Percentiles rank a stretch among this genome's conserved stretches.
Evolutionary conservation across 2,888 invertebrate genomes (phyloP).

Genomic region (Hirtodrosophila confusa): DNA sequence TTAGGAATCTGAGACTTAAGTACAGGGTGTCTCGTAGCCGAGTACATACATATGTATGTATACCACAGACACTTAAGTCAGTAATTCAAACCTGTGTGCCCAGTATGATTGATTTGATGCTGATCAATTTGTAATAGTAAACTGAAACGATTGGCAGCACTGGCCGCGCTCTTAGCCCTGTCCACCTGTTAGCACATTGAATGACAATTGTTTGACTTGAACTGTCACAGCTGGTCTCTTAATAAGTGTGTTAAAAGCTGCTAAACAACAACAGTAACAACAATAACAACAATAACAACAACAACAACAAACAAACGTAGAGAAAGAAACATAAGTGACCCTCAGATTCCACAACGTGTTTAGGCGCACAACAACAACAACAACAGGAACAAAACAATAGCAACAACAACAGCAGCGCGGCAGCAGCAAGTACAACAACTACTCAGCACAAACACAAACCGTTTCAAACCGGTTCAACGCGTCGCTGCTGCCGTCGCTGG

Average conservation of each 20-base stretch:
- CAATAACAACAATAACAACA: slow-evolving; percentile 9
- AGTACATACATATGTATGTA: too few species aligned
- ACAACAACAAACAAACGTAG: slow-evolving; percentile 10
- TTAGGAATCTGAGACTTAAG: too few species aligned
- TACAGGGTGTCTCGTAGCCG: too few species aligned
- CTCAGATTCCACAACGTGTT: slow-evolving; percentile 53
- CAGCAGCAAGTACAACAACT: slow-evolving; percentile 11
- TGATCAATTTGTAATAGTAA: too few species aligned
- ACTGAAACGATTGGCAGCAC: too few species aligned
- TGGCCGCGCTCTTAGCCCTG: not conserved
- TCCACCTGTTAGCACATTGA: not conserved
- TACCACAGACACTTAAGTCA: too few species aligned
- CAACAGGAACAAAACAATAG: slow-evolving; percentile 3
- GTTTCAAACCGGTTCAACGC: slow-evolving; percentile 62
- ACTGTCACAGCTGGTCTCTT: not conserved
- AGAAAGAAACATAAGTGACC: slow-evolving; percentile 46
- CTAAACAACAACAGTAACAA: not conserved
- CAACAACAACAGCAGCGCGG: slow-evolving; percentile 14
- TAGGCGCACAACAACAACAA: slow-evolving; percentile 23
- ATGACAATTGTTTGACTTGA: not conserved
- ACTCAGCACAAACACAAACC: slow-evolving; percentile 43
- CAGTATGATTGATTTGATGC: too few species aligned
- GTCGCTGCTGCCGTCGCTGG: slow-evolving; percentile 14
- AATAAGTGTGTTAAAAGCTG: too few species aligned
- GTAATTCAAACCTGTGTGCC: too few species aligned